These are phyloP conservation scores for Clarias batrachus DNA, from an alignment of 2,113 vertebrate species.

Conservation along the genomic window DNA sequence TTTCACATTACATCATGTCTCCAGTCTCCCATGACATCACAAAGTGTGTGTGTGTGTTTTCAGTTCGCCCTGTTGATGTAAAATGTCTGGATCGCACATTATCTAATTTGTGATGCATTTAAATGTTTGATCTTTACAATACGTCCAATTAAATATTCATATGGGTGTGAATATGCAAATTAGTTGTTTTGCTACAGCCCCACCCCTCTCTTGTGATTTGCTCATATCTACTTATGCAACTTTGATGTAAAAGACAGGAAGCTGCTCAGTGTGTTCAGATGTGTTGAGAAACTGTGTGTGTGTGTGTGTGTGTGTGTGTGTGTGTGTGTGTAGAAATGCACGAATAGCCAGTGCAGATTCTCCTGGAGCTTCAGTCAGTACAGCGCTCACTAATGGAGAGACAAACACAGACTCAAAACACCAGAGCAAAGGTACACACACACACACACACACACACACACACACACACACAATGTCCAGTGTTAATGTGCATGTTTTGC, in stretches of 20 bases:
- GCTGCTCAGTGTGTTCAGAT: neutral
- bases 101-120: neutral
- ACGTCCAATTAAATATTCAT: neutral
- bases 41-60: neutral
- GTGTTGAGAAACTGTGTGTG: neutral
- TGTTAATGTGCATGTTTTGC: no score
- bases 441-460: conserved; percentile 6
- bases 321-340: conserved; percentile 68
- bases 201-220: neutral
- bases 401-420: conserved; percentile 63
- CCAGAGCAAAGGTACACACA: conserved; percentile 22
- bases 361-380: conserved; percentile 57
- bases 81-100: neutral
- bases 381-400: conserved; percentile 63
- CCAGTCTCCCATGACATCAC: conserved; percentile 3
- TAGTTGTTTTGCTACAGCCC: neutral
- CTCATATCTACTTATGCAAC: neutral
- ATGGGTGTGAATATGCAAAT: neutral
- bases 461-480: neutral
- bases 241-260: neutral
- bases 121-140: neutral
- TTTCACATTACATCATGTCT: conserved; percentile 17
- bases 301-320: conserved; percentile 11
- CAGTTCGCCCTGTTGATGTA: neutral
- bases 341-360: conserved; percentile 67